phyloP scores from a whole-genome alignment of 2,113 vertebrate species.

The Phalacrocorax aristotelis region DNA sequence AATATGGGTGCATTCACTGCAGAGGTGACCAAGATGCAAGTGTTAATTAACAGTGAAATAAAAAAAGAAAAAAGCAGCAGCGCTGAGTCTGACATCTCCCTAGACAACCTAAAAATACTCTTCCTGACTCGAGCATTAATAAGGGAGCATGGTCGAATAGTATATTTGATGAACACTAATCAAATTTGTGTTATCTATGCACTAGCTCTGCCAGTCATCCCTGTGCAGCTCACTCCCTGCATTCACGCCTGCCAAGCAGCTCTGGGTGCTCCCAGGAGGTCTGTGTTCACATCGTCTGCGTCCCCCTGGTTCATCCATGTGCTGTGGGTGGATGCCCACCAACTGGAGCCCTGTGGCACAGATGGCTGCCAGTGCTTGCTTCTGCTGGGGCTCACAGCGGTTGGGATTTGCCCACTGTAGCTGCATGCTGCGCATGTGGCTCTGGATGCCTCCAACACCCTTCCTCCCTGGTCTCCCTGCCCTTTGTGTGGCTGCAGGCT shows the following conservation, averaged over 20 bases:
- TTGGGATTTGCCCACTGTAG: background rate
- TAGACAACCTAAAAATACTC: conserved; percentile 61
- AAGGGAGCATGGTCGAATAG: conserved; percentile 6
- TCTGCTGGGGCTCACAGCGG: background rate
- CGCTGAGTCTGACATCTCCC: conserved; percentile 5
- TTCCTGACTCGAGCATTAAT: conserved; percentile 15
- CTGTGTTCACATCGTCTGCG: background rate
- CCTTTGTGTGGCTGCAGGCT: background rate
- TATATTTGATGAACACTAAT: conserved; percentile 61
- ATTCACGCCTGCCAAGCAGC: background rate
- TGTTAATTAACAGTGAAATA: background rate
- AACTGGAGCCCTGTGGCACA: background rate
- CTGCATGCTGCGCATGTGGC: background rate
- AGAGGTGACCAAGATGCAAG: background rate
- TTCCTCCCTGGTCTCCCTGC: background rate
- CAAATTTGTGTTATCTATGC: conserved; percentile 2
- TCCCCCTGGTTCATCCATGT: fast-evolving
- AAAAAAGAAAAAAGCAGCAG: background rate
- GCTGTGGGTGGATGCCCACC: background rate
- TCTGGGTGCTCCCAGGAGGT: background rate
- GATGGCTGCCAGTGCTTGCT: background rate
- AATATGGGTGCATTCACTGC: background rate
- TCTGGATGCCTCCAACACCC: background rate
- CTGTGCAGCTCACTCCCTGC: background rate
- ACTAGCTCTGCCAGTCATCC: background rate